These are phyloP conservation scores for Achroia grisella DNA, from an alignment of 1,140 invertebrate genomes.

Conservation along the genomic window DNA sequence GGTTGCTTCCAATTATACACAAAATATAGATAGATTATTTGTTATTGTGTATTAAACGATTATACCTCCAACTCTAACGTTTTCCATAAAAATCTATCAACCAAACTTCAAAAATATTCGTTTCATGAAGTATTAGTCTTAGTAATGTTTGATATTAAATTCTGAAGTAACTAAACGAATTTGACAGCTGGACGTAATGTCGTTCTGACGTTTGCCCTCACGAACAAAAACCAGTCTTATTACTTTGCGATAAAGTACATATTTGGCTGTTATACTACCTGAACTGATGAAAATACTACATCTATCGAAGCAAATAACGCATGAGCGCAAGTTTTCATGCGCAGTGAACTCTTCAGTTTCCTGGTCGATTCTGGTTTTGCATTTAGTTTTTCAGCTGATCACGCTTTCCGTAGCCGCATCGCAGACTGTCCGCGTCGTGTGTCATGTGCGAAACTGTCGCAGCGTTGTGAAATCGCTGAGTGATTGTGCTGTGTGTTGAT, in stretches of 20 bases:
- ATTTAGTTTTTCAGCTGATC: slow-evolving; percentile 71
- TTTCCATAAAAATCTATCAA: too few relatives aligned
- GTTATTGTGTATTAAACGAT: too few relatives aligned
- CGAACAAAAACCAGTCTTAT: not conserved
- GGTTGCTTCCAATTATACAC: too few relatives aligned
- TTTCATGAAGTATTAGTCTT: too few relatives aligned
- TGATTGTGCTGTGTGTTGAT: slow-evolving; percentile 60
- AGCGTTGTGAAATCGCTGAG: slow-evolving; percentile 53
- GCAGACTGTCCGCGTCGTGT: slow-evolving; percentile 51
- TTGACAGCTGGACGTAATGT: too few relatives aligned
- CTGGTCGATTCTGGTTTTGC: slow-evolving; percentile 67
- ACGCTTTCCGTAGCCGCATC: slow-evolving; percentile 58
- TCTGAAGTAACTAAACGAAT: not conserved
- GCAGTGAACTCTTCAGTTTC: slow-evolving; percentile 55
- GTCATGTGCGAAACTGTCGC: slow-evolving; percentile 65
- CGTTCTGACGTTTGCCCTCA: too few relatives aligned
- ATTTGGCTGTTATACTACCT: not conserved
- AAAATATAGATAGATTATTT: too few relatives aligned
- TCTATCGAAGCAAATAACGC: slow-evolving; percentile 33
- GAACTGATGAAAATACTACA: too few relatives aligned
- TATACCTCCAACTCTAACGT: too few relatives aligned
- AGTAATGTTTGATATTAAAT: too few relatives aligned
- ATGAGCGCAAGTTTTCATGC: slow-evolving; percentile 67
- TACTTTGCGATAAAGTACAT: not conserved
- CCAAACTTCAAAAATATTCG: too few relatives aligned